Base-by-base conservation (phyloP, 1,140 invertebrate species). In the Drosophila nikananu region DNA sequence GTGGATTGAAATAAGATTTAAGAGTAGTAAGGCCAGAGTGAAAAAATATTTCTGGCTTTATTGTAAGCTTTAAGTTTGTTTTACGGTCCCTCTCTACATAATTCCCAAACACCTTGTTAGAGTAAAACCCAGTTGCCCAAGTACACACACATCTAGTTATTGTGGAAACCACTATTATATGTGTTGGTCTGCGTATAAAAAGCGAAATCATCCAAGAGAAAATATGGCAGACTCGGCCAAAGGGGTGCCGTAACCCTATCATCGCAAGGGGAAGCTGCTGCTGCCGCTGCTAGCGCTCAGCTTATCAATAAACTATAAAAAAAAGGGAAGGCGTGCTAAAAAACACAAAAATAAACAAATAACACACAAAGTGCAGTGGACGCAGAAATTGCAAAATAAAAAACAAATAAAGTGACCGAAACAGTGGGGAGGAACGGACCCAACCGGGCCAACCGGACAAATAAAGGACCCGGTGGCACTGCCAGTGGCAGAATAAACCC, bases 231-330 rank as follows among this genome's bases (percentile, higher is more conserved):
- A 39, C 61, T 48, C 64, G 67, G 57, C 27, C 35, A 68, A 72
- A 57, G 55, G 84, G 84, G 73, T 71, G 49, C 49, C 19, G 57
- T 82, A 74, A 72, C 80, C 81, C 80, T 74, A 83, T 74, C 60
- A 81, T 68, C 52, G 54, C 49, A 62, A 54, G 61, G 65, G 51
- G 58, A 52, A 61, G 57, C 62, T 62, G 63, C 62, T 58, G 59
- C 67, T 72, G 62, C 42, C 44, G 57, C 48, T 62, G 58, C 54
- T 48, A 67, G 41, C 66, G 66, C 55, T 89, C 68, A 84, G 86
- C 86, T 89, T 89, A 89, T 90, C 84, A 89, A 89, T 89, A 90
- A 89, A 90, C 86, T 89, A 89, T 89, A 89, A 89, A 87, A 87
- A 87, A 74, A 55, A 70, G 39, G 52, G 35, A 51, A 57, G 9